Percentiles rank a stretch among this genome's conserved stretches.
These are phyloP conservation scores for Bedellia somnulentella DNA, from an alignment of 2,888 invertebrate species.

Conservation along the genomic window DNA sequence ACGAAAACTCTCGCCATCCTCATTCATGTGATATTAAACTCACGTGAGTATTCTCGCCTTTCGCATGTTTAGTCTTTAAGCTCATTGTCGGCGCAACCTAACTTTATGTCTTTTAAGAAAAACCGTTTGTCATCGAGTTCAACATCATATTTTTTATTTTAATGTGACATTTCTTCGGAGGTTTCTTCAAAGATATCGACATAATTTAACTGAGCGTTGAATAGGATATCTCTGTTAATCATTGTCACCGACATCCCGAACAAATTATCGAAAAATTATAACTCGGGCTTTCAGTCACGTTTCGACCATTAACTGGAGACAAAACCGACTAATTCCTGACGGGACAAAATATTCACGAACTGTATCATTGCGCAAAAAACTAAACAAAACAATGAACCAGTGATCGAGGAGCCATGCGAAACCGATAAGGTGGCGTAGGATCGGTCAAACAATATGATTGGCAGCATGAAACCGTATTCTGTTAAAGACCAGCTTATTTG, in stretches of 20 bases:
- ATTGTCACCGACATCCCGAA: constrained; percentile 39
- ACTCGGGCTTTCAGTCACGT: constrained; percentile 47
- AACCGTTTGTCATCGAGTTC: too few relatives aligned
- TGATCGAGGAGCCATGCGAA: neutral
- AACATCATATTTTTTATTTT: too few relatives aligned
- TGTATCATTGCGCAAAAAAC: constrained; percentile 54
- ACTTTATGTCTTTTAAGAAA: too few relatives aligned
- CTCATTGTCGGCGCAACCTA: too few relatives aligned
- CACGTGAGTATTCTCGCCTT: too few relatives aligned
- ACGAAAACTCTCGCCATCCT: too few relatives aligned
- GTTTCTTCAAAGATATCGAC: too few relatives aligned
- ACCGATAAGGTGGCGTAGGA: neutral
- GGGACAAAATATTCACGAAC: constrained; percentile 52
- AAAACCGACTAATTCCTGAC: constrained; percentile 54
- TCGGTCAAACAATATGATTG: too few relatives aligned
- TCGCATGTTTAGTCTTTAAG: too few relatives aligned
- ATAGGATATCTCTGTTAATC: constrained; percentile 33
- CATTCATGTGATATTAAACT: too few relatives aligned
- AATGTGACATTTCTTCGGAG: too few relatives aligned
- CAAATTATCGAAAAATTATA: constrained; percentile 48
- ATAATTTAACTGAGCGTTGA: constrained; percentile 35
- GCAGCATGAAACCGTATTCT: too few relatives aligned
- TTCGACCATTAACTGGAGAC: constrained; percentile 53
- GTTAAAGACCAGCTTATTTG: constrained; percentile 1
- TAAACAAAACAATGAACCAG: neutral